Evolutionary conservation across 2,113 vertebrate genomes (phyloP).

Genomic region (Ceuthmochares aereus): DNA sequence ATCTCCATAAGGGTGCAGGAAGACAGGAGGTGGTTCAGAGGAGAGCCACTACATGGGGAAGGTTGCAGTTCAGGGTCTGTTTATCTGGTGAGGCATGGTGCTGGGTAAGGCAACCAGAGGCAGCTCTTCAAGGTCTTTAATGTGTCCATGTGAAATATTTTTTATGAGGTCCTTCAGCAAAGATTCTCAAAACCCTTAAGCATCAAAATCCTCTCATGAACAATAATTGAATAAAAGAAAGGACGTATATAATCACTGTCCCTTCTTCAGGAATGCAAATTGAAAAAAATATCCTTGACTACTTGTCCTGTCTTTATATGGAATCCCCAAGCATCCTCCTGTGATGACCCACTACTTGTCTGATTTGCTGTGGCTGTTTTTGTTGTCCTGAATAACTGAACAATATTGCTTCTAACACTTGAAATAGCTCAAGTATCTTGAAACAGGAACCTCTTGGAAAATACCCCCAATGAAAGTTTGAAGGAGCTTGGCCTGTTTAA

Average conservation of each 20-base stretch:
- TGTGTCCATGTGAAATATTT: background rate
- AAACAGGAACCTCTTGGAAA: background rate
- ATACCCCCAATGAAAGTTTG: background rate
- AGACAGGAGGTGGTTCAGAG: background rate
- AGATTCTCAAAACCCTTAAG: background rate
- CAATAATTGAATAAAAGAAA: background rate
- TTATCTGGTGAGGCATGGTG: background rate
- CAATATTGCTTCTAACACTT: background rate
- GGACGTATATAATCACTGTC: background rate
- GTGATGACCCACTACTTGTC: background rate
- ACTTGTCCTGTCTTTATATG: background rate
- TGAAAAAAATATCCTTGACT: background rate
- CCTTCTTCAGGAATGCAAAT: background rate
- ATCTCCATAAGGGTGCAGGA: background rate
- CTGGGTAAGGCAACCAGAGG: background rate
- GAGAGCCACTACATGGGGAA: accelerated
- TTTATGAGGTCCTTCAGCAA: background rate
- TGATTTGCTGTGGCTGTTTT: background rate
- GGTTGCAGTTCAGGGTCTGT: background rate
- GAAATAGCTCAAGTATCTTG: background rate
- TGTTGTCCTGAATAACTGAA: background rate
- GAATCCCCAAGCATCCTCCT: background rate
- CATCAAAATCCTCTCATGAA: background rate
- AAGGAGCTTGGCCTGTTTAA: background rate
- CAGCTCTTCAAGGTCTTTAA: background rate